A percentile compares a stretch with the other conserved stretches of the same genome.
Evolutionary conservation across 2,888 invertebrate species (phyloP).

Genomic region (Sesamia inferens): DNA sequence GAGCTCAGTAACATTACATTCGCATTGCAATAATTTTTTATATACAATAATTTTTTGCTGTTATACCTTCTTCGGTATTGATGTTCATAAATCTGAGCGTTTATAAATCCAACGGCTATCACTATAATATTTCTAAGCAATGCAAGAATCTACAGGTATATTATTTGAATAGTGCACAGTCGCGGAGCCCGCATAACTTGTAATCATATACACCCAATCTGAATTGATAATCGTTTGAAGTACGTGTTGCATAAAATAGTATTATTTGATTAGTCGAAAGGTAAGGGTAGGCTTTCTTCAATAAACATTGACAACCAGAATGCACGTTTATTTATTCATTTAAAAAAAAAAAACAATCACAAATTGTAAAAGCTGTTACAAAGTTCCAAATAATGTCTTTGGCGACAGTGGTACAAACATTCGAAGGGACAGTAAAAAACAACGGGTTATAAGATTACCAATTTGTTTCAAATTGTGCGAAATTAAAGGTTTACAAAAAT

Average conservation of each 20-base stretch:
- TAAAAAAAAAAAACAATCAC: conserved; percentile 78
- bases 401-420: conserved; percentile 68
- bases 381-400: conserved; percentile 69
- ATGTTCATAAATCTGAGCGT: too few relatives aligned
- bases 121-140: not conserved
- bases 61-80: too few relatives aligned
- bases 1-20: not conserved
- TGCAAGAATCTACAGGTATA: not conserved
- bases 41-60: too few relatives aligned
- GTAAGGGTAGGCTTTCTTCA: conserved; percentile 17
- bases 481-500: conserved; percentile 51
- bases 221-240: not conserved
- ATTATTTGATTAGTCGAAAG: not conserved
- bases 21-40: too few relatives aligned
- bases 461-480: conserved; percentile 63
- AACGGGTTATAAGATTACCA: conserved; percentile 60
- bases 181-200: not conserved
- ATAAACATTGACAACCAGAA: conserved; percentile 62
- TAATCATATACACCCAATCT: not conserved
- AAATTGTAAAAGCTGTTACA: conserved; percentile 81
- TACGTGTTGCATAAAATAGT: not conserved
- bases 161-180: not conserved
- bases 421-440: conserved; percentile 47
- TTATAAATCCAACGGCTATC: not conserved
- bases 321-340: conserved; percentile 85